A percentile compares a stretch with the other conserved stretches of the same genome.
Conservation (phyloP, 2,888 invertebrate genomes). For the Homarus gammarus region DNA sequence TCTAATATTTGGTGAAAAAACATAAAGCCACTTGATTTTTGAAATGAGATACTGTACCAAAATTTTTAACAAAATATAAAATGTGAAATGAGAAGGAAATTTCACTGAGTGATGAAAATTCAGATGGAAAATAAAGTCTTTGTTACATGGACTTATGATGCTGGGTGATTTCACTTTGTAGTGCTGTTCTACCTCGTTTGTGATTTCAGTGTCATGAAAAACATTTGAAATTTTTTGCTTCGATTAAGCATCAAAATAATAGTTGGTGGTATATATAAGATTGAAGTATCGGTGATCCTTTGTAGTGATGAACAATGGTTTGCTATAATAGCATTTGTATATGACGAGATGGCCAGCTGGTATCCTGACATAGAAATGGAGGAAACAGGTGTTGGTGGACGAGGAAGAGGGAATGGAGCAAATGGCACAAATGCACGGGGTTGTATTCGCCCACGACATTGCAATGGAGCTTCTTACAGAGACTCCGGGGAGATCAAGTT, state of each 20-base stretch:
- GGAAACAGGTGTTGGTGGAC: conserved; percentile 39
- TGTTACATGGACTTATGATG: conserved; percentile 30
- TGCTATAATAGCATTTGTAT: background rate
- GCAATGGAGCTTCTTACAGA: conserved; percentile 43
- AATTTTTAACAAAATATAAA: no score
- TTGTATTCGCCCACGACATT: conserved; percentile 46
- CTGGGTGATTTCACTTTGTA: conserved; percentile 9
- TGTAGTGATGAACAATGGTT: background rate
- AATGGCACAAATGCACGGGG: conserved; percentile 17
- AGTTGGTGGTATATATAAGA: background rate
- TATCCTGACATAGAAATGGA: conserved; percentile 67
- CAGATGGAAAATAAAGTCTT: conserved; percentile 38
- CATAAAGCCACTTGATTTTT: background rate
- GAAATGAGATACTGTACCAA: background rate
- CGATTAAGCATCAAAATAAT: background rate
- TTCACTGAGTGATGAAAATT: background rate
- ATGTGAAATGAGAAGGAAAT: background rate
- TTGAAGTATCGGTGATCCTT: background rate
- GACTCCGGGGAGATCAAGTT: conserved; percentile 65
- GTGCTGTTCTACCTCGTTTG: background rate
- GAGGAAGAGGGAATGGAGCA: background rate
- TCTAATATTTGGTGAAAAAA: background rate
- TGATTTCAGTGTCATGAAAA: background rate
- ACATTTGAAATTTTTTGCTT: background rate
- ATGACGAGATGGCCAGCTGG: conserved; percentile 51